Conservation (phyloP, 2,888 invertebrate genomes). For the Clunio marinus region DNA sequence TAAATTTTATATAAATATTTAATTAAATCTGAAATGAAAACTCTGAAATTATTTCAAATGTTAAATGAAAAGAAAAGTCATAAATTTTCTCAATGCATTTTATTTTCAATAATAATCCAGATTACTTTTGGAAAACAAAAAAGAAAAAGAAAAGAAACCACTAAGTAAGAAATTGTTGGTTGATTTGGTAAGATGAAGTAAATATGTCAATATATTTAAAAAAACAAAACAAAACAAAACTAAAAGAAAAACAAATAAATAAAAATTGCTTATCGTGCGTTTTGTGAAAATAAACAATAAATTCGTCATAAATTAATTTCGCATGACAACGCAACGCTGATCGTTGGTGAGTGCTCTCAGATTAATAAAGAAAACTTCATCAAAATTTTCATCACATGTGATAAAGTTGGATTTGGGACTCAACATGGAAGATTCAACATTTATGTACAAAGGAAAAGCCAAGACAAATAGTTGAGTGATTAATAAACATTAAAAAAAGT, state of each 20-base stretch:
- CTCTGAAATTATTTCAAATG: slow-evolving; percentile 41
- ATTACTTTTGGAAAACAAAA: slow-evolving; percentile 33
- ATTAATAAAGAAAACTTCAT: slow-evolving; percentile 1
- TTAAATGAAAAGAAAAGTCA: slow-evolving; percentile 22
- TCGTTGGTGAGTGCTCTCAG: neutral
- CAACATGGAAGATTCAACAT: neutral
- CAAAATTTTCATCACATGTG: slow-evolving; percentile 18
- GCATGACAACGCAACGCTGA: neutral
- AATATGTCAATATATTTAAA: no score
- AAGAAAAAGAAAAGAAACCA: slow-evolving; percentile 1
- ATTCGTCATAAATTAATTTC: slow-evolving; percentile 4
- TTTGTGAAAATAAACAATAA: neutral
- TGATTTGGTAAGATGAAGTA: neutral
- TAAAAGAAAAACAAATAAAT: neutral
- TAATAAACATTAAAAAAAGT: neutral
- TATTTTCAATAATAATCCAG: slow-evolving; percentile 36
- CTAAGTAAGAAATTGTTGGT: neutral
- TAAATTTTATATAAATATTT: no score
- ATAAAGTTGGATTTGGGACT: neutral
- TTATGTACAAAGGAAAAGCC: slow-evolving; percentile 21
- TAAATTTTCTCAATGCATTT: slow-evolving; percentile 25
- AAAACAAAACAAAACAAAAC: neutral
- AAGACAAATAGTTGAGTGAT: slow-evolving; percentile 5
- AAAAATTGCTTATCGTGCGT: neutral
- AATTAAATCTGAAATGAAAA: no score